Percentiles rank a stretch among this genome's conserved stretches.
These are phyloP conservation scores for Enteromius paludinosus DNA, from an alignment of 2,797 vertebrate genomes.

Conservation along the genomic window DNA sequence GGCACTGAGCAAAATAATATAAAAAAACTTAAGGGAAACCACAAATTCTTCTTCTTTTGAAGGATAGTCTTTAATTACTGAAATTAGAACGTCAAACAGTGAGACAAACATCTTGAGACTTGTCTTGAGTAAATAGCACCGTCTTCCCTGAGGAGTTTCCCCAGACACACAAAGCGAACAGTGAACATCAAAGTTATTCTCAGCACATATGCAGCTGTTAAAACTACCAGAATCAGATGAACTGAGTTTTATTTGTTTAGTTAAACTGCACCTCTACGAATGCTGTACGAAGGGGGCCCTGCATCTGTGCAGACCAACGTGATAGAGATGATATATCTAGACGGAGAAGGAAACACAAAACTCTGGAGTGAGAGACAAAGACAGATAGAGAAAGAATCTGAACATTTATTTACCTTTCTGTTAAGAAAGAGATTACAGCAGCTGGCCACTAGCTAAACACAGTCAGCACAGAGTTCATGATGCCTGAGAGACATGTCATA, in stretches of 20 bases:
- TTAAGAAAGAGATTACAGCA: conserved; percentile 8
- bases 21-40: not conserved
- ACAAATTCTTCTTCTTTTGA: not conserved
- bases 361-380: not conserved
- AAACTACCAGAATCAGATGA: not conserved
- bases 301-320: not conserved
- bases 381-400: not conserved
- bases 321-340: not conserved
- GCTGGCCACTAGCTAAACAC: conserved; percentile 13
- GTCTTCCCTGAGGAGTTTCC: conserved; percentile 25
- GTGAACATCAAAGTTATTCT: conserved; percentile 18
- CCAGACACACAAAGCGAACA: not conserved
- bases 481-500: not conserved
- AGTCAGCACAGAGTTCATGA: not conserved
- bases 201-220: not conserved
- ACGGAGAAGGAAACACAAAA: not conserved
- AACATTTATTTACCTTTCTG: conserved; percentile 16
- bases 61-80: conserved; percentile 15
- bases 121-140: conserved; percentile 26
- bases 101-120: conserved; percentile 18
- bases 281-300: not conserved
- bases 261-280: conserved; percentile 9
- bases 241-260: conserved; percentile 10
- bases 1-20: not conserved
- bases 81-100: conserved; percentile 28